Conservation (phyloP, 2,797 vertebrate species). For the Melanogrammus aeglefinus region DNA sequence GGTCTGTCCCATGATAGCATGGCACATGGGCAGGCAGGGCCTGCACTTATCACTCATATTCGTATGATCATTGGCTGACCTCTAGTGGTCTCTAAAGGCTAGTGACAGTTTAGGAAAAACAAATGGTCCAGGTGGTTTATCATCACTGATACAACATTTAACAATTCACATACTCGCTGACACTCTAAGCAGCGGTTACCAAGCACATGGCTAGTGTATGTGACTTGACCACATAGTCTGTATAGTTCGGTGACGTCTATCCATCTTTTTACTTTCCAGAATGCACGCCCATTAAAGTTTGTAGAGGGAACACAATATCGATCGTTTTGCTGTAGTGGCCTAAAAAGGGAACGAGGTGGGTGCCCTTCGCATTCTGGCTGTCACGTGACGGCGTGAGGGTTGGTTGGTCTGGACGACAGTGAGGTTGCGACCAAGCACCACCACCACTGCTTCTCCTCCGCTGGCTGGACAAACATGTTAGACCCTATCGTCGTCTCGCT, state of each 20-base stretch:
- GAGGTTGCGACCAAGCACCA: too few species aligned
- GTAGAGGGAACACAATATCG: background rate
- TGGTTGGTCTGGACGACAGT: too few species aligned
- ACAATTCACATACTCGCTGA: background rate
- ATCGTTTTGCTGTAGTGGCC: background rate
- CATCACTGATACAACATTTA: background rate
- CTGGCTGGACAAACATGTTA: too few species aligned
- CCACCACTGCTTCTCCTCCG: too few species aligned
- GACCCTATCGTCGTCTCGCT: background rate
- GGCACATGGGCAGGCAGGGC: background rate
- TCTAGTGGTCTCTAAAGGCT: slow-evolving; percentile 48
- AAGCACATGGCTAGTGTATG: too few species aligned
- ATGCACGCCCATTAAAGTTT: background rate
- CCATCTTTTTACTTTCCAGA: too few species aligned
- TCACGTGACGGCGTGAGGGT: background rate
- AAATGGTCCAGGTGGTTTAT: background rate
- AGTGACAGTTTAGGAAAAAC: slow-evolving; percentile 25
- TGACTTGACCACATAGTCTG: background rate
- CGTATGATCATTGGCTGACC: slow-evolving; percentile 42
- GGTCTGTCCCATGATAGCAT: background rate
- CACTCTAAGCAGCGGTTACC: background rate
- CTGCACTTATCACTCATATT: background rate
- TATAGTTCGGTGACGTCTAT: too few species aligned
- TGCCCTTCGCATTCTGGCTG: background rate
- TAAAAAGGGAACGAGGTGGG: background rate